phyloP scores from a whole-genome alignment of 2,888 invertebrate species.

The Hirtodrosophila duncani region DNA sequence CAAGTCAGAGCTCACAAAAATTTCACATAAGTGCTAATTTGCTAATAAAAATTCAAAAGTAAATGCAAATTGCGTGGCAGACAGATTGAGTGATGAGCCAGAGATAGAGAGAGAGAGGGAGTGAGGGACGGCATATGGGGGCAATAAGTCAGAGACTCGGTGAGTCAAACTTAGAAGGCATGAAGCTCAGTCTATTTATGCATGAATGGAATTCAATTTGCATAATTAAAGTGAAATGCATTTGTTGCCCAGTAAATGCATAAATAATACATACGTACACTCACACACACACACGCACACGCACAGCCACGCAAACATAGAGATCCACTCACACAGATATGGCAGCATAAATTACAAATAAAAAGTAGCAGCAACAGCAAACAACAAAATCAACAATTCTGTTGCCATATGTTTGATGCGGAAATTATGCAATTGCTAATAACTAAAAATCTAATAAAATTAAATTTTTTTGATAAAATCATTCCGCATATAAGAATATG shows the following conservation, averaged over 20 bases:
- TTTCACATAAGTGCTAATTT: constrained; percentile 59
- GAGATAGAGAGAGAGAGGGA: no score
- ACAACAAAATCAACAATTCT: constrained; percentile 26
- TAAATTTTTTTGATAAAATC: constrained; percentile 20
- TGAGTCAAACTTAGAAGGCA: constrained; percentile 18
- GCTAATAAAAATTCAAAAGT: constrained; percentile 54
- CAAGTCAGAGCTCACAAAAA: constrained; percentile 16
- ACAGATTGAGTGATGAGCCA: not conserved
- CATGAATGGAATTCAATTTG: constrained; percentile 57
- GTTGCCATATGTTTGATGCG: constrained; percentile 8
- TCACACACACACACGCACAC: constrained; percentile 2
- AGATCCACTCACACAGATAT: no score
- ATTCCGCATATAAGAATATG: no score
- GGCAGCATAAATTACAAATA: constrained; percentile 20
- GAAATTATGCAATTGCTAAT: constrained; percentile 26
- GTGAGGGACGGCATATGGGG: not conserved
- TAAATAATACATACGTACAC: constrained; percentile 21
- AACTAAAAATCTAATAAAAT: constrained; percentile 13
- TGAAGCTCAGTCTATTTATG: constrained; percentile 41
- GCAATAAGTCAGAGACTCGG: not conserved
- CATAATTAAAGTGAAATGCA: constrained; percentile 62
- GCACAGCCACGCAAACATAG: no score
- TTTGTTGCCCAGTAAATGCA: constrained; percentile 36
- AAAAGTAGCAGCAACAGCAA: constrained; percentile 2
- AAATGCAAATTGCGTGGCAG: constrained; percentile 43